Percentiles rank a stretch among this genome's conserved stretches.
Conservation (phyloP, 2,888 invertebrate genomes). For the Amphimallon solstitiale region DNA sequence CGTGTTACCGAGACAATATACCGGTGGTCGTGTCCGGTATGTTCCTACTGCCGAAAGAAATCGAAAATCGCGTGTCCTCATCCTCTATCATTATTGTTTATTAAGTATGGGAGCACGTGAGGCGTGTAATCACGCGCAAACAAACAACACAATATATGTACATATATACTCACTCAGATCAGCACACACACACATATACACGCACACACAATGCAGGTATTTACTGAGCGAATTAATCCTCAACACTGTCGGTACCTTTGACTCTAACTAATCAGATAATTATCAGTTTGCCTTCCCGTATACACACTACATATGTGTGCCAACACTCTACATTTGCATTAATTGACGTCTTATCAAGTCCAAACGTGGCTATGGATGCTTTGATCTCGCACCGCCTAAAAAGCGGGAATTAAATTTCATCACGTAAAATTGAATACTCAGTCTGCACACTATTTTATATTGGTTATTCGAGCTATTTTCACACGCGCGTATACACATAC, state of each 20-base stretch:
- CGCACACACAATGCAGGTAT: conserved; percentile 54
- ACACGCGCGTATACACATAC: background rate
- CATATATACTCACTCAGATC: background rate
- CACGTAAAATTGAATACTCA: background rate
- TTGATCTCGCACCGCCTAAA: conserved; percentile 20
- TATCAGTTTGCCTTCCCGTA: conserved; percentile 56
- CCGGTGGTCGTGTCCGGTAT: conserved; percentile 22
- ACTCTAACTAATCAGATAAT: conserved; percentile 58
- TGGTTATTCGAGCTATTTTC: background rate
- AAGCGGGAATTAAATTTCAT: conserved; percentile 15
- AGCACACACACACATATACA: conserved; percentile 14
- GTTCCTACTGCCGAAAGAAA: conserved; percentile 26
- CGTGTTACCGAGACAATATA: background rate
- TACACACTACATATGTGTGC: conserved; percentile 54
- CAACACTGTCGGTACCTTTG: conserved; percentile 55
- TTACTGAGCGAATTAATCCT: conserved; percentile 55
- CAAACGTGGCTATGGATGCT: conserved; percentile 21
- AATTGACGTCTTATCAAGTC: conserved; percentile 59
- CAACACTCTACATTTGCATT: conserved; percentile 54
- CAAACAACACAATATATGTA: conserved; percentile 35
- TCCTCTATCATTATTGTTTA: conserved; percentile 45
- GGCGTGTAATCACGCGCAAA: conserved; percentile 45
- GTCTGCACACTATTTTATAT: background rate
- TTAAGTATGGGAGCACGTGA: conserved; percentile 45
- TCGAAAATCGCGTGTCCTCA: conserved; percentile 41